Conservation (phyloP, 2,888 invertebrate genomes). For the Pardosa pseudoannulata region DNA sequence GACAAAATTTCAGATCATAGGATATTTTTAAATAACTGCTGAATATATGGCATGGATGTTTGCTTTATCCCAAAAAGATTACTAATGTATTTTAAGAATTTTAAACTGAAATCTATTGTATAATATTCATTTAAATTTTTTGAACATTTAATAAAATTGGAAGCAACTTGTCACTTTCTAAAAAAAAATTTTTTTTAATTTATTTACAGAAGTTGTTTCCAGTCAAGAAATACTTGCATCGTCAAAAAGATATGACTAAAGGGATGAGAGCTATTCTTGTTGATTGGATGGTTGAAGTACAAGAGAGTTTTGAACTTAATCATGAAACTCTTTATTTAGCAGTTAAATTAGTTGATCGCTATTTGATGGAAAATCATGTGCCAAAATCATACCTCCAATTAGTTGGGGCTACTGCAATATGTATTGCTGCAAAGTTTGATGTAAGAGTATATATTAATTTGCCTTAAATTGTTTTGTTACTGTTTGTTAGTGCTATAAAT, state of each 20-base stretch:
- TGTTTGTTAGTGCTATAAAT: too few relatives aligned
- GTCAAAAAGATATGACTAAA: conserved; percentile 86
- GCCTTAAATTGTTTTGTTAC: too few relatives aligned
- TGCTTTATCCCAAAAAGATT: too few relatives aligned
- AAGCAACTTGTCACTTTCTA: too few relatives aligned
- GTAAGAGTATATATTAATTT: conserved; percentile 81
- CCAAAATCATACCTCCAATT: conserved; percentile 90
- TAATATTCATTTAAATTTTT: too few relatives aligned
- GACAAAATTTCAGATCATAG: too few relatives aligned
- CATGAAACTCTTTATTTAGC: conserved; percentile 98
- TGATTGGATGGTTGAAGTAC: conserved; percentile 99
- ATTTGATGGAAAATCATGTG: conserved; percentile 84
- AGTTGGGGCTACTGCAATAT: conserved; percentile 92
- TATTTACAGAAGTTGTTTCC: conserved; percentile 82
- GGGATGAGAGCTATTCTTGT: conserved; percentile 95
- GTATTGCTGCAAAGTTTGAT: conserved; percentile 97
- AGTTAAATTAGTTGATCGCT: conserved; percentile 95
- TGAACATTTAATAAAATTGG: too few relatives aligned
- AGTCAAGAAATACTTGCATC: conserved; percentile 88
- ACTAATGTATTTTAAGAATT: too few relatives aligned
- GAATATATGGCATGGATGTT: too few relatives aligned
- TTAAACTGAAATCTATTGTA: too few relatives aligned
- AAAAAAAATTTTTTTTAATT: too few relatives aligned
- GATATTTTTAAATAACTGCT: too few relatives aligned
- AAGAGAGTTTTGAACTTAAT: conserved; percentile 97